phyloP scores from a whole-genome alignment of 2,797 vertebrate species.

The Heteromormyrus szaboi region DNA sequence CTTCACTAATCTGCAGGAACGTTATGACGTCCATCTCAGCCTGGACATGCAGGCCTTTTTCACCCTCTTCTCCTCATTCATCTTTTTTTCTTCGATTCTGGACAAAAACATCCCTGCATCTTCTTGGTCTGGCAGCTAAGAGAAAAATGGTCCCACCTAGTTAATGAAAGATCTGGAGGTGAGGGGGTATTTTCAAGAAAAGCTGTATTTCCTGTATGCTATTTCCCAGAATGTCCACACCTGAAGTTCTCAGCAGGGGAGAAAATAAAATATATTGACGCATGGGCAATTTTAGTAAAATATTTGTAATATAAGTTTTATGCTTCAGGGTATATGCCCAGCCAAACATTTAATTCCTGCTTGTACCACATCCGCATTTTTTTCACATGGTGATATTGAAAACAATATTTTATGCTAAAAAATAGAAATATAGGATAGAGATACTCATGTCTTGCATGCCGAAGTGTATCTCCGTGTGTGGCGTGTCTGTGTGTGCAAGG shows the following conservation, averaged over 20 bases:
- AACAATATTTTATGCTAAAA: background rate
- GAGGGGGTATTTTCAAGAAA: background rate
- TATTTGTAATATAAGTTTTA: background rate
- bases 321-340: background rate
- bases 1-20: background rate
- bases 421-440: background rate
- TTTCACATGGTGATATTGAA: background rate
- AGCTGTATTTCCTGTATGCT: background rate
- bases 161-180: background rate
- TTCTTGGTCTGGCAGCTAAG: background rate
- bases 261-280: background rate
- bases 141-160: background rate
- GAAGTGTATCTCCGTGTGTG: slow-evolving; percentile 41
- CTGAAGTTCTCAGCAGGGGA: background rate
- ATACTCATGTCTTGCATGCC: background rate
- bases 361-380: background rate
- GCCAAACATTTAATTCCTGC: background rate
- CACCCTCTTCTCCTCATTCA: background rate
- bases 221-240: background rate
- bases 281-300: background rate
- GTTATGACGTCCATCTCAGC: background rate
- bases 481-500: background rate
- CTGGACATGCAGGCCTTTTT: background rate
- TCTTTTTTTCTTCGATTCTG: background rate
- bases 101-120: background rate